Evolutionary conservation across 2,797 vertebrate species (phyloP).

Genomic region (Poecilia velifera): DNA sequence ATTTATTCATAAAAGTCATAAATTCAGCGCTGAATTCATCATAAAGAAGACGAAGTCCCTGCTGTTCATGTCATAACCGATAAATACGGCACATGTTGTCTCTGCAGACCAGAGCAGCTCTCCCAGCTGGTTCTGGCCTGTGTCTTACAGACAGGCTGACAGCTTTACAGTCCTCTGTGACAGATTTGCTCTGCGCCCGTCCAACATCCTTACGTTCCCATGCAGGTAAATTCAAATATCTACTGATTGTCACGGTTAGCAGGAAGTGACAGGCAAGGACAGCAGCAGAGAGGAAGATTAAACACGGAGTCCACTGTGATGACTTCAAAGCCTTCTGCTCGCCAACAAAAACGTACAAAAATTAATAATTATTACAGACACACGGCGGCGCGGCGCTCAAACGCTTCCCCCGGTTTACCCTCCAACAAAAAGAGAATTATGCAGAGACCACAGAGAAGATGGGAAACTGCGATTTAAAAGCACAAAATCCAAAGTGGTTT

Average conservation of each 20-base stretch:
- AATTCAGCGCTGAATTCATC: constrained; percentile 1
- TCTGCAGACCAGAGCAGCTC: constrained; percentile 18
- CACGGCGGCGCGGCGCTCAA: constrained; percentile 17
- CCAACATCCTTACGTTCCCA: constrained; percentile 23
- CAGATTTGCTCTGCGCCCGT: constrained; percentile 4
- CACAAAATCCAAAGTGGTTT: constrained; percentile 16
- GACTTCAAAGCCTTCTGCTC: constrained; percentile 57
- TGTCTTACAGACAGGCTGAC: constrained; percentile 35
- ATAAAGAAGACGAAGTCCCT: constrained; percentile 32
- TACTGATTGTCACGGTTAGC: constrained; percentile 33
- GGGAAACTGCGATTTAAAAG: constrained; percentile 26
- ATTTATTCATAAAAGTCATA: background rate
- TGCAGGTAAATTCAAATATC: constrained; percentile 52
- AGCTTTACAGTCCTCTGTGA: constrained; percentile 42
- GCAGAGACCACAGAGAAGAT: constrained; percentile 30
- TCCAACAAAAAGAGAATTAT: constrained; percentile 37
- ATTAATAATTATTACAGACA: constrained; percentile 41
- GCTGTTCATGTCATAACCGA: constrained; percentile 43
- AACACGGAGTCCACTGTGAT: constrained; percentile 41
- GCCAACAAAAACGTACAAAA: constrained; percentile 47
- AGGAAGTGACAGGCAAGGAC: constrained; percentile 50
- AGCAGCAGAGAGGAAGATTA: constrained; percentile 42
- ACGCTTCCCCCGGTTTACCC: constrained; percentile 14
- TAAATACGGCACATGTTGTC: constrained; percentile 31
- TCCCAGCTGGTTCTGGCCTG: too few relatives aligned